Conservation (phyloP, 2,888 invertebrate genomes). For the Amphiduros pacificus region DNA sequence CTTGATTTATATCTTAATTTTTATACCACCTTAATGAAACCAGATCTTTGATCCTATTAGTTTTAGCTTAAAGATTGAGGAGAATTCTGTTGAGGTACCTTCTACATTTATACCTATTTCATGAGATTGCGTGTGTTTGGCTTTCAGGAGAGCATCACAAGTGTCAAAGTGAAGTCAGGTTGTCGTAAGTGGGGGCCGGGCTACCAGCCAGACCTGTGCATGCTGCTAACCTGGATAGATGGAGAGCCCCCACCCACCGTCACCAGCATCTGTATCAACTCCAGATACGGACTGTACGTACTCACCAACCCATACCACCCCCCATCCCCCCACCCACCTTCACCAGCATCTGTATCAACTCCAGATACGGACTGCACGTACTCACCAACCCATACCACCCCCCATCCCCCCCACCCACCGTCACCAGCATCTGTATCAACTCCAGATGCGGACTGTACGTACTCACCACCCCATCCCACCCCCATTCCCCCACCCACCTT, state of each 20-base stretch:
- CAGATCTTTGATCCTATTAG: too few relatives aligned
- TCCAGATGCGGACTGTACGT: constrained; percentile 97
- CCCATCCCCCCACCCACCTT: constrained; percentile 75
- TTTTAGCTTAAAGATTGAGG: too few relatives aligned
- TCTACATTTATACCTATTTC: too few relatives aligned
- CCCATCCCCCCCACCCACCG: constrained; percentile 72
- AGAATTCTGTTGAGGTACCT: too few relatives aligned
- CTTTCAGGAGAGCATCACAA: constrained; percentile 48
- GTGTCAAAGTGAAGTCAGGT: constrained; percentile 70
- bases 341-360: constrained; percentile 89
- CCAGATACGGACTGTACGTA: constrained; percentile 94
- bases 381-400: too few relatives aligned
- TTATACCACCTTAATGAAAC: too few relatives aligned
- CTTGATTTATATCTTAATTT: too few relatives aligned
- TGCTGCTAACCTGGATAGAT: constrained; percentile 81
- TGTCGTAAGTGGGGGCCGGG: constrained; percentile 85
- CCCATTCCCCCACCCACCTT: constrained; percentile 79
- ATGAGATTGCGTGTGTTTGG: too few relatives aligned
- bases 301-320: not conserved
- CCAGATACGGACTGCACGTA: constrained; percentile 94
- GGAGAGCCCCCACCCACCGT: constrained; percentile 79
- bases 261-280: constrained; percentile 89
- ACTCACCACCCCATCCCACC: not conserved
- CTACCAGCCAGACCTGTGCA: constrained; percentile 94
- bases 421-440: constrained; percentile 89